Conservation (phyloP, 2,113 vertebrate species). For the Myrmophylax atrothorax region DNA sequence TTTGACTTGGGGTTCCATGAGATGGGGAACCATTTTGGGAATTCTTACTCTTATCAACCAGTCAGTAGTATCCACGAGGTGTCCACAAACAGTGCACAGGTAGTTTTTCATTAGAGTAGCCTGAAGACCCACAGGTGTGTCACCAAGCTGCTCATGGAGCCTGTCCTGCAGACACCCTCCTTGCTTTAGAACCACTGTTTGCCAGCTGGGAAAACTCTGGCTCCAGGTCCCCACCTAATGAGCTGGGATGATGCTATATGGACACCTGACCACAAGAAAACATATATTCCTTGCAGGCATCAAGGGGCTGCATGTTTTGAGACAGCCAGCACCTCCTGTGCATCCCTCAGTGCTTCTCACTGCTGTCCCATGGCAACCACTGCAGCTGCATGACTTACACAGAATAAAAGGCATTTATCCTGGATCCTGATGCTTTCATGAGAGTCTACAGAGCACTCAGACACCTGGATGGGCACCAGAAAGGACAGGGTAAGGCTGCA, state of each 20-base stretch:
- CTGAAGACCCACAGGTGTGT: not conserved
- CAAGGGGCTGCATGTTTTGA: rapidly evolving
- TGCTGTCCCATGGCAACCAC: not conserved
- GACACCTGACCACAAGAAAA: rapidly evolving
- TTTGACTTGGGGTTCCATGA: not conserved
- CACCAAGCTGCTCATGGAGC: not conserved
- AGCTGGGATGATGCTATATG: not conserved
- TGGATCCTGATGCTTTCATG: not conserved
- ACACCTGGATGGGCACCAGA: not conserved
- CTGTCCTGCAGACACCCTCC: not conserved
- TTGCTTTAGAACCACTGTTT: not conserved
- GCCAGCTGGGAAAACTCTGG: not conserved
- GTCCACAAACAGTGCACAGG: not conserved
- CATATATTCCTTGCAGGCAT: not conserved
- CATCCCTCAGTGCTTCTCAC: not conserved
- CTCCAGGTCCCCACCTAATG: not conserved
- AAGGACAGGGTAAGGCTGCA: rapidly evolving
- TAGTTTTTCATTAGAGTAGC: not conserved
- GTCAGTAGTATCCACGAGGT: not conserved
- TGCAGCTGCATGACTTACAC: not conserved
- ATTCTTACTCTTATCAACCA: not conserved
- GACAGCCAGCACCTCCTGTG: not conserved
- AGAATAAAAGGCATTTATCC: not conserved
- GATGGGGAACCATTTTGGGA: rapidly evolving
- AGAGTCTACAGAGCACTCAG: not conserved